Base-by-base conservation (phyloP, 1,140 invertebrate species). In the Chrysomallon squamiferum region DNA sequence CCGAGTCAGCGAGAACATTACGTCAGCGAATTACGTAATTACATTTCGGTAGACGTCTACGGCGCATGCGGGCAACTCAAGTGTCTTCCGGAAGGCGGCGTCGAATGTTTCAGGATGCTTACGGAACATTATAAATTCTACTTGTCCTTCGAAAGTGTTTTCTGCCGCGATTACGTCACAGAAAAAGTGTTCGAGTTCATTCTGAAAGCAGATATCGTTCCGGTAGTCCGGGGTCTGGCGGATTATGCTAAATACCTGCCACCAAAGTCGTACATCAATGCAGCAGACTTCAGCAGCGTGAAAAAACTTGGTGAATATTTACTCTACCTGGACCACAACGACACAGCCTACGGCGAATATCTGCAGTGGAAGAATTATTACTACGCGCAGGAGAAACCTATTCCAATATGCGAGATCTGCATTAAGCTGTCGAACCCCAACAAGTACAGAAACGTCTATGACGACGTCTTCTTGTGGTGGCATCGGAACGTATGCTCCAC, bases 161-260 rank as follows among this genome's bases (percentile, higher is more conserved):
- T 98, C 76, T 99, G 96, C 84, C 89, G 90, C 57, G 95, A 98
- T 84, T 99, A 98, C 82, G 93, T 98, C 52, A 98, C 96, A 0
- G 96, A 98, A 82, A 99, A 99, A 82, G 95, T 97, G 82, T 98
- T 95, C 80, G 67, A 70, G 5, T 30, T 58, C 32, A 59, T 71
- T 27, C 66, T 69, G 22, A 45, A 49, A 20, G 61, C 59, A 15
- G 68, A 80, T 41, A 87, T 91, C 0, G 88, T 93, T 18, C 92
- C 92, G 0, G 85, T 93, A 33, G 89, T 93, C 22, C 88, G 91
- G 85, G 92, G 92, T 1, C 84, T 88, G 0, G 72, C 73, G 6
- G 87, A 88, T 78, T 91, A 88, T 80, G 78, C 80, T 27, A 83
- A 71, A 69, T 68, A 88, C 13, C 86, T 92, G 18, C 92, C 92